Conservation (phyloP, 2,797 vertebrate species). For the Hybognathus amarus region DNA sequence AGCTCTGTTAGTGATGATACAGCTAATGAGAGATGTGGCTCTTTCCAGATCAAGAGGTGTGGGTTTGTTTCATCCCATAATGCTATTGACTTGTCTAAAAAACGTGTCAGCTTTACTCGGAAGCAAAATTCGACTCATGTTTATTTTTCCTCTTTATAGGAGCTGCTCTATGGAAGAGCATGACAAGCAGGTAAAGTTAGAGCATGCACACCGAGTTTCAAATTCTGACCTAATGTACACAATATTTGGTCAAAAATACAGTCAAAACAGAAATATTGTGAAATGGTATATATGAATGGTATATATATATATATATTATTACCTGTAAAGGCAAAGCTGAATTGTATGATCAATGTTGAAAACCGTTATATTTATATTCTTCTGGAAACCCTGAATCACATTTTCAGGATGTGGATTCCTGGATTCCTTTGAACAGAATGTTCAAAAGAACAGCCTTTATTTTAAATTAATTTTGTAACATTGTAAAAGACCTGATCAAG, state of each 20-base stretch:
- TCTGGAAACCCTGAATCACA: background rate
- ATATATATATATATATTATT: too few relatives aligned
- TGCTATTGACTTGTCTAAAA: too few relatives aligned
- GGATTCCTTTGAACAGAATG: background rate
- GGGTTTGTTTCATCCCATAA: constrained; percentile 2
- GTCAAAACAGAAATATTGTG: too few relatives aligned
- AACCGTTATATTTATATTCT: background rate
- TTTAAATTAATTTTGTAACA: background rate
- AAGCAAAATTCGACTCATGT: constrained; percentile 15
- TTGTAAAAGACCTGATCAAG: background rate
- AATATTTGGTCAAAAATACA: background rate
- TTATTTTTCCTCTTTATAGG: constrained; percentile 74
- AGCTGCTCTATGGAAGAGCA: constrained; percentile 82
- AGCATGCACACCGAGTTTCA: background rate
- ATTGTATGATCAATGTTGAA: background rate
- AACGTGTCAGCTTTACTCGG: background rate
- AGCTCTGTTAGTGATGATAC: constrained; percentile 63
- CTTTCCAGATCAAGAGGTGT: constrained; percentile 70
- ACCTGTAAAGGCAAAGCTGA: background rate
- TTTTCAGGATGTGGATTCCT: constrained; percentile 2
- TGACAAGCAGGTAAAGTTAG: constrained; percentile 85
- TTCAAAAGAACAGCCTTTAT: too few relatives aligned
- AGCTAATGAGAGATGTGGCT: constrained; percentile 62
- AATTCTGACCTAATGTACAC: background rate
- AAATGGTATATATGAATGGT: too few relatives aligned